phyloP scores from a whole-genome alignment of 2,888 invertebrate species.

The Eurytoma californica region DNA sequence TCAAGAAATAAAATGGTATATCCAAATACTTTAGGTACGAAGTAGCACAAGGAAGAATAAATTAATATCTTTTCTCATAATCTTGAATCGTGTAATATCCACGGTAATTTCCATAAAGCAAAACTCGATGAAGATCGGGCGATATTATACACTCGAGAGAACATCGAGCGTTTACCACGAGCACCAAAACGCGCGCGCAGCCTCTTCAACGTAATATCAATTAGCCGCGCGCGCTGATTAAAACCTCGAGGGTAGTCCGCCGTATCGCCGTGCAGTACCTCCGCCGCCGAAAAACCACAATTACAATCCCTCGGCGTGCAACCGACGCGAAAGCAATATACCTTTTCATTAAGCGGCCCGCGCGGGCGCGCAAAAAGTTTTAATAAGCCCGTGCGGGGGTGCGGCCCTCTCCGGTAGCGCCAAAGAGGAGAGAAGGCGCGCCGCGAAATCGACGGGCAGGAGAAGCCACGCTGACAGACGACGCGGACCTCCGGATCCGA shows the following conservation, averaged over 20 bases:
- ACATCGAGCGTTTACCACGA: too few species aligned
- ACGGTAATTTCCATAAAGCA: too few species aligned
- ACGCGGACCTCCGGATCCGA: slow-evolving; percentile 64
- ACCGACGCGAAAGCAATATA: slow-evolving; percentile 43
- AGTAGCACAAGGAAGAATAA: too few species aligned
- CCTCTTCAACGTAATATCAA: too few species aligned
- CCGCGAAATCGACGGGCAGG: slow-evolving; percentile 15
- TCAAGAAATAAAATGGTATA: too few species aligned
- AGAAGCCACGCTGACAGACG: background rate
- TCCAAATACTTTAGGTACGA: too few species aligned
- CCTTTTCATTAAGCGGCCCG: slow-evolving; percentile 42
- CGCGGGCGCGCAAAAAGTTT: slow-evolving; percentile 37
- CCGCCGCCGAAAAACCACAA: background rate
- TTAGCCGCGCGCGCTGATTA: slow-evolving; percentile 12
- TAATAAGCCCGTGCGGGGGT: slow-evolving; percentile 48
- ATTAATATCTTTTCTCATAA: too few species aligned
- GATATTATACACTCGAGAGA: too few species aligned
- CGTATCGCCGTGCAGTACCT: background rate
- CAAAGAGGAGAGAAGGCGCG: background rate
- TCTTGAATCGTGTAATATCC: too few species aligned
- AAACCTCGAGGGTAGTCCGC: slow-evolving; percentile 2
- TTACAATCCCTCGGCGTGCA: slow-evolving; percentile 25
- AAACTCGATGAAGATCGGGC: too few species aligned
- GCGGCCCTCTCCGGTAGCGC: background rate
- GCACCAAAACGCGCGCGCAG: too few species aligned